Conservation (phyloP, 2,113 vertebrate genomes). For the Tetrao urogallus region DNA sequence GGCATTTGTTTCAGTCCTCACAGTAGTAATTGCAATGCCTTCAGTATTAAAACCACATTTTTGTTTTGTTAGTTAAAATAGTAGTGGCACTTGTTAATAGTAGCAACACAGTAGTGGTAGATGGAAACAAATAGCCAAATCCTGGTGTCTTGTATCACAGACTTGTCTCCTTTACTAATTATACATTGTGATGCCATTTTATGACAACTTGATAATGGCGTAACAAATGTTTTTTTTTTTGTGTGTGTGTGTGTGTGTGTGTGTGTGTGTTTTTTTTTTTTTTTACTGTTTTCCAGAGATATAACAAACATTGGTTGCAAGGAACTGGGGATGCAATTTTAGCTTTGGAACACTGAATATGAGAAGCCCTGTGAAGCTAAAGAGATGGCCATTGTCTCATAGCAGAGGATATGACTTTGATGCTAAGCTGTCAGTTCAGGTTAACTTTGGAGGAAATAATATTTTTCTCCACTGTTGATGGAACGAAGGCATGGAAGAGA, state of each 20-base stretch:
- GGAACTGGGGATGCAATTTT: not conserved
- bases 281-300: not conserved
- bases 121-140: not conserved
- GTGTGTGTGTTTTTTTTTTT: not conserved
- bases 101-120: not conserved
- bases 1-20: not conserved
- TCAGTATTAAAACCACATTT: not conserved
- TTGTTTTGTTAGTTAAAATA: not conserved
- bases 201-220: not conserved
- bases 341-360: not conserved
- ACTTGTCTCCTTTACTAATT: not conserved
- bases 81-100: not conserved
- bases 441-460: not conserved
- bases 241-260: not conserved
- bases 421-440: not conserved
- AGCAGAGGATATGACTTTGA: not conserved
- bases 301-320: not conserved
- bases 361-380: not conserved
- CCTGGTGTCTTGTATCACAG: not conserved
- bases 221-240: not conserved
- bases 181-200: not conserved
- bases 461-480: not conserved
- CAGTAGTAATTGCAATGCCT: not conserved
- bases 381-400: not conserved
- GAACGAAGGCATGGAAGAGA: not conserved